These are phyloP conservation scores for Ctenosaura bakeri DNA, from an alignment of 2,797 vertebrate species.

Conservation along the genomic window DNA sequence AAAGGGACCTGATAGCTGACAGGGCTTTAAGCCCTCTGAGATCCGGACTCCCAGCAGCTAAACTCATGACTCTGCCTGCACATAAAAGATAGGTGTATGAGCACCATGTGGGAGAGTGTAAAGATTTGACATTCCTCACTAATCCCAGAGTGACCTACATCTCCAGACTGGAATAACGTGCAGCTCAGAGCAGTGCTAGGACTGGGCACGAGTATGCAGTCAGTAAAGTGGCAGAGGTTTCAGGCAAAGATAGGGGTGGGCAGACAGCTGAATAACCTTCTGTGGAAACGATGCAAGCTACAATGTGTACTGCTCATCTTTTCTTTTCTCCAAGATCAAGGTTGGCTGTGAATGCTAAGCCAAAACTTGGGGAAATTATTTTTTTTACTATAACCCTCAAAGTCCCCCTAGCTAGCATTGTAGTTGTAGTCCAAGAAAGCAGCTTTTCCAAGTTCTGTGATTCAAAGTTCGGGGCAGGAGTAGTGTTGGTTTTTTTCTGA, in stretches of 20 bases:
- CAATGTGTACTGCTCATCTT: background rate
- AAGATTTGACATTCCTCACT: constrained; percentile 2
- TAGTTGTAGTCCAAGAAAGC: too few relatives aligned
- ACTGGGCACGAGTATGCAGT: background rate
- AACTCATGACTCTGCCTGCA: background rate
- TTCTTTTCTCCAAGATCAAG: background rate
- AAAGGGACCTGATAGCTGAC: background rate
- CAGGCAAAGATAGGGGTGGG: background rate
- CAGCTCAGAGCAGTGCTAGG: background rate
- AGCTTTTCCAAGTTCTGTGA: too few relatives aligned
- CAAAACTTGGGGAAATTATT: too few relatives aligned
- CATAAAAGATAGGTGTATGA: background rate
- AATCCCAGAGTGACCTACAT: constrained; percentile 28
- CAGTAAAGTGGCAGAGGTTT: background rate
- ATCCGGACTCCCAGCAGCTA: background rate
- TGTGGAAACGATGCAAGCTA: background rate
- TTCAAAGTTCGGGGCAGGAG: too few relatives aligned
- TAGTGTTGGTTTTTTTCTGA: too few relatives aligned
- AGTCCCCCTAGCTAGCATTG: too few relatives aligned
- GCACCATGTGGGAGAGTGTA: background rate
- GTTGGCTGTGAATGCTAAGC: background rate
- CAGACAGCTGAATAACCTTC: background rate
- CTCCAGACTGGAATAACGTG: background rate
- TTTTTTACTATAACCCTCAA: too few relatives aligned
- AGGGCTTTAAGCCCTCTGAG: background rate